Percentiles rank a stretch among this genome's conserved stretches.
Conservation (phyloP, 2,888 invertebrate species). For the Dioctria linearis region DNA sequence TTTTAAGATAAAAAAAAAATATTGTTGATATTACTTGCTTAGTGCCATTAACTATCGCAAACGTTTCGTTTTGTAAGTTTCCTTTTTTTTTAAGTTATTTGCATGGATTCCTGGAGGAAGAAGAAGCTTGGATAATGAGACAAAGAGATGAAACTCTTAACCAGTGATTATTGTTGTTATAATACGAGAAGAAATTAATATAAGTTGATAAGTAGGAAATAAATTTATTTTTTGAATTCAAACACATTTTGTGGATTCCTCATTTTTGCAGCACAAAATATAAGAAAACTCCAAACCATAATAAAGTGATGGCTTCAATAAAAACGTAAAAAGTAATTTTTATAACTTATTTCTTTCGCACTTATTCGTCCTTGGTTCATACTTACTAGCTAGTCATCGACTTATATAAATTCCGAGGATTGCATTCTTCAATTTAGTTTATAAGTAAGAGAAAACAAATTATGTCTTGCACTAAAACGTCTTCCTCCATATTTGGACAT, state of each 20-base stretch:
- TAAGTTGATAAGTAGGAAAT: conserved; percentile 44
- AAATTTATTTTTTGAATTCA: conserved; percentile 21
- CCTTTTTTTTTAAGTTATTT: conserved; percentile 36
- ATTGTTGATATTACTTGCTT: conserved; percentile 32
- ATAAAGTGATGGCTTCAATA: too few species aligned
- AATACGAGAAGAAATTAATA: conserved; percentile 51
- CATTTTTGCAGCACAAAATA: too few species aligned
- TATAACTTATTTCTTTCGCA: too few species aligned
- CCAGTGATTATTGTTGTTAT: conserved; percentile 62
- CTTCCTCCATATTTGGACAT: too few species aligned
- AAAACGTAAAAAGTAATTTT: too few species aligned
- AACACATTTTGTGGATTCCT: not conserved
- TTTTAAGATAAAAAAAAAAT: conserved; percentile 4
- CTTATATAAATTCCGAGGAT: too few species aligned
- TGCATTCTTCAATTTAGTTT: too few species aligned
- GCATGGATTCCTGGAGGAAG: conserved; percentile 27
- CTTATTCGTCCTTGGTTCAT: too few species aligned
- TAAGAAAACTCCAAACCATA: too few species aligned
- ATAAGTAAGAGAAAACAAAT: too few species aligned
- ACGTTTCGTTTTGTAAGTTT: conserved; percentile 21
- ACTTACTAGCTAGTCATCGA: too few species aligned
- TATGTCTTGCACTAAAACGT: too few species aligned
- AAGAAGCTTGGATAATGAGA: conserved; percentile 51
- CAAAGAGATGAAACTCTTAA: conserved; percentile 59
- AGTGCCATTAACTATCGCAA: conserved; percentile 44